Base-by-base conservation (phyloP, 2,888 invertebrate species). In the Stenoptilia bipunctidactyla region DNA sequence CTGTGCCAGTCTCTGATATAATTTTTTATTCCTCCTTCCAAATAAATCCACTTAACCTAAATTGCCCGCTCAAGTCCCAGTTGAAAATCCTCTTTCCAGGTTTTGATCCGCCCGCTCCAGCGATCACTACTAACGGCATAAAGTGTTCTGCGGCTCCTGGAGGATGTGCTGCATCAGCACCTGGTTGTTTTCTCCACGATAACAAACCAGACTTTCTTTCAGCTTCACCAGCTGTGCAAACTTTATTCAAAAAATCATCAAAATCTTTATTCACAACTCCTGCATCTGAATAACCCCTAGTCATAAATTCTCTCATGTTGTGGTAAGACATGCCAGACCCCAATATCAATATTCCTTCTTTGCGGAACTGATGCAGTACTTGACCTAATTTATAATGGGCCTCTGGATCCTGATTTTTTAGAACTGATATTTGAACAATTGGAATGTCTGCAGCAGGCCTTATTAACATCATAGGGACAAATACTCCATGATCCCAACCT, bases 401-500 rank as follows among this genome's bases (percentile, higher is more conserved):
- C 15, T 65, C 69, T 0, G 80, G 53, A 40, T 77, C 67, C 47
- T 83, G 82, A 40, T 57, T 77, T 1, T 51, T 52, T 0, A 83
- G 42, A 0, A 82, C 80, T 3, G 83, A 83, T 0, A 83, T 41
- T 45, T 83, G 83, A 9, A 82, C 52, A 40, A 83, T 83, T 1
- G 83, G 82, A 36, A 83, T 62, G 47, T 76, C 61, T 0, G 83
- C 83, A 4, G 61, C 46, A 4, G 82, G 80, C 35, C 77, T 75
- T 1, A 83, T 80, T 0, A 83, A 51, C 64, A 82, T 71, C 83
- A 83, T 83, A 0, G 83, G 83, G 14, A 83, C 82, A 44, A 83
- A 83, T 10, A 83, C 83, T 51, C 83, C 83, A 52, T 83, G 82
- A 50, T 83, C 82, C 83, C 83, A 83, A 50, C 83, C 82, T 59